phyloP scores from a whole-genome alignment of 53 echinoderm and acorn worm genomes.

The Henricia sp. region DNA sequence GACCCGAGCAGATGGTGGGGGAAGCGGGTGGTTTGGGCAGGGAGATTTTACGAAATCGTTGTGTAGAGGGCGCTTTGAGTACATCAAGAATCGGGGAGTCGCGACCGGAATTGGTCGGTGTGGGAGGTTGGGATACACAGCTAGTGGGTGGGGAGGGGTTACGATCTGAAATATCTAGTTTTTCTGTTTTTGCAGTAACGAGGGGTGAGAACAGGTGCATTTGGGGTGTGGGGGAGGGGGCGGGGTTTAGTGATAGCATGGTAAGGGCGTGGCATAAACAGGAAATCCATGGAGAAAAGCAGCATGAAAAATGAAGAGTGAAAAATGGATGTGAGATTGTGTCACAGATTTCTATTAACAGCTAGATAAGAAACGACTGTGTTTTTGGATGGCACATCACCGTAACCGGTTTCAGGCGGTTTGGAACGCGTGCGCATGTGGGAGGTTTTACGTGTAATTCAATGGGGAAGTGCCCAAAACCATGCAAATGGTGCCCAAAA shows the following conservation, averaged over 20 bases:
- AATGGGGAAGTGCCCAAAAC: no score
- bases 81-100: conserved; percentile 41
- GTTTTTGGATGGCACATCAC: no score
- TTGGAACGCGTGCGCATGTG: no score
- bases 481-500: no score
- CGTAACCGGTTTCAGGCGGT: no score
- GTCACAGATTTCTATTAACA: no score
- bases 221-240: not conserved
- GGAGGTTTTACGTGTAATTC: no score
- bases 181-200: conserved; percentile 35
- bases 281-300: conserved; percentile 17
- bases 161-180: conserved; percentile 25
- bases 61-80: conserved; percentile 41
- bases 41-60: conserved; percentile 50
- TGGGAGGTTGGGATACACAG: conserved; percentile 43
- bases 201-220: not conserved
- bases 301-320: conserved; percentile 43
- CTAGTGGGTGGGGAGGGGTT: conserved; percentile 26
- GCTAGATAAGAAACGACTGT: no score
- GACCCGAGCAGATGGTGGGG: conserved; percentile 36
- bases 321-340: no score
- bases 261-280: not conserved
- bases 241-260: not conserved
- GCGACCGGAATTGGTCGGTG: conserved; percentile 51
- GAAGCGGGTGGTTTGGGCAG: conserved; percentile 57